These are phyloP conservation scores for Bufo gargarizans DNA, from an alignment of 2,113 vertebrate genomes.

Conservation along the genomic window DNA sequence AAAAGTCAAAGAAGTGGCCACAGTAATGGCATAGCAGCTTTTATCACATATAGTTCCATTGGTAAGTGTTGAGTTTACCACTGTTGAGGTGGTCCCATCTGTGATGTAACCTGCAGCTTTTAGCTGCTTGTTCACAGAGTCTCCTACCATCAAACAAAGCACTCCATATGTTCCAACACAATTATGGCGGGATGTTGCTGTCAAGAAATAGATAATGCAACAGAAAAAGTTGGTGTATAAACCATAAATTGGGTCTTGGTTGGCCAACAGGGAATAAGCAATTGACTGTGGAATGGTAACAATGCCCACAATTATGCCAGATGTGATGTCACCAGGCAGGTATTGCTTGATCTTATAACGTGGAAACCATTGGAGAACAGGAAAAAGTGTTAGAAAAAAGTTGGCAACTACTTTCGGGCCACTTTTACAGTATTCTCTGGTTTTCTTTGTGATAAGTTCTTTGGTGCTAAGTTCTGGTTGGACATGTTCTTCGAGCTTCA, in stretches of 20 bases:
- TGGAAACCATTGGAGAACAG: slow-evolving; percentile 67
- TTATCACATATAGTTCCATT: slow-evolving; percentile 62
- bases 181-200: slow-evolving; percentile 66
- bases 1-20: slow-evolving; percentile 68
- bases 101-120: slow-evolving; percentile 62
- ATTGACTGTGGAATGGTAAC: slow-evolving; percentile 70
- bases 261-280: slow-evolving; percentile 70
- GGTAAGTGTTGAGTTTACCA: slow-evolving; percentile 50
- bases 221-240: slow-evolving; percentile 74
- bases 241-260: slow-evolving; percentile 68
- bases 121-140: slow-evolving; percentile 68
- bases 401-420: not conserved
- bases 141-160: slow-evolving; percentile 69
- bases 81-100: rapidly evolving
- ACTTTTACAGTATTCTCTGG: slow-evolving; percentile 52
- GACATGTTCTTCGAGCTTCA: slow-evolving; percentile 62
- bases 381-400: slow-evolving; percentile 61
- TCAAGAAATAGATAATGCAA: slow-evolving; percentile 63
- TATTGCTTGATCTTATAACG: slow-evolving; percentile 24
- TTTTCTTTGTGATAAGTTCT: slow-evolving; percentile 58
- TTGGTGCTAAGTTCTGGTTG: not conserved
- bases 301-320: slow-evolving; percentile 68
- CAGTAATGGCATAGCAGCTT: slow-evolving; percentile 69
- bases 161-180: slow-evolving; percentile 65
- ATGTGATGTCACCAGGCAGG: slow-evolving; percentile 66